These are phyloP conservation scores for Thryonomys swinderianus DNA, from an alignment of 2,113 vertebrate genomes.

Conservation along the genomic window DNA sequence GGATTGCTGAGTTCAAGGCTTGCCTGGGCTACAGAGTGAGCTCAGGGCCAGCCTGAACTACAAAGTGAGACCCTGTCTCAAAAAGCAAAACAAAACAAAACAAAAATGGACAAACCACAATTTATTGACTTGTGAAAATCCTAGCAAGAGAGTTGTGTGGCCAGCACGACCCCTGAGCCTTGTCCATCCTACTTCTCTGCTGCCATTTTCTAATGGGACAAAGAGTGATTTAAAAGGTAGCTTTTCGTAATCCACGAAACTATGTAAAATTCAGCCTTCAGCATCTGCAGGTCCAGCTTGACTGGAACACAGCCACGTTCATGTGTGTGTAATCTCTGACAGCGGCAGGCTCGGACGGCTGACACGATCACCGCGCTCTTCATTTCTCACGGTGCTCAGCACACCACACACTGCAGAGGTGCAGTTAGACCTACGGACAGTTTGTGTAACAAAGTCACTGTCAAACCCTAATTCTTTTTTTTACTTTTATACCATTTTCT, in stretches of 20 bases:
- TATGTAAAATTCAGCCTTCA: slow-evolving; percentile 6
- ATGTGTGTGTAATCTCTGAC: neutral
- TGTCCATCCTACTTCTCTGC: neutral
- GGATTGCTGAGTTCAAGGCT: no score
- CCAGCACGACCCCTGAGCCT: neutral
- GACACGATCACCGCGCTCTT: neutral
- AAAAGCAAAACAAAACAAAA: no score
- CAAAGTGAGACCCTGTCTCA: no score
- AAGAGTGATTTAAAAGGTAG: neutral
- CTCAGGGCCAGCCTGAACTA: no score
- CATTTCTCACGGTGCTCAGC: neutral
- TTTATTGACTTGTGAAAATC: neutral
- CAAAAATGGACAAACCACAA: neutral
- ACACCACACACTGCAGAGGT: neutral
- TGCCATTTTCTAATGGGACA: neutral
- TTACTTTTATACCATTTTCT: neutral
- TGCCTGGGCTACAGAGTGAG: no score
- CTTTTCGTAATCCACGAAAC: slow-evolving; percentile 26
- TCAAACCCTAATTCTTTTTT: neutral
- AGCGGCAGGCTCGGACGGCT: neutral
- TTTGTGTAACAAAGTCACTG: neutral
- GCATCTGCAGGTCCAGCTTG: neutral
- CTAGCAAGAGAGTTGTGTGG: neutral
- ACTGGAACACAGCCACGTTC: neutral
- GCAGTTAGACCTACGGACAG: neutral